Percentiles rank a stretch among this genome's conserved stretches.
Conservation (phyloP, 2,888 invertebrate genomes). For the Coelopa pilipes region DNA sequence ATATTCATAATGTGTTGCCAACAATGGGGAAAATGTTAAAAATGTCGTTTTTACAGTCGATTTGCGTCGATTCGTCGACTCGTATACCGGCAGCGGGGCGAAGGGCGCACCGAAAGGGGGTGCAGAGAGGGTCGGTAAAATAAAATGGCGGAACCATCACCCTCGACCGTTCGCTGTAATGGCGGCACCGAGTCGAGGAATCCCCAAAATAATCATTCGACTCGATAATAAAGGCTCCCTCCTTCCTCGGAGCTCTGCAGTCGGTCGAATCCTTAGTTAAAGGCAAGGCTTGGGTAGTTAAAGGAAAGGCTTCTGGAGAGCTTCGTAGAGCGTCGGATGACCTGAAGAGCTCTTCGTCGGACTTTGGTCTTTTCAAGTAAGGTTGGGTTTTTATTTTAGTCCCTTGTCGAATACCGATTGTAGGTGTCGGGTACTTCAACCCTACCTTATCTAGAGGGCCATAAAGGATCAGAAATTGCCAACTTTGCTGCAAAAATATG, state of each 20-base stretch:
- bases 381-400: too few species aligned
- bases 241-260: not conserved
- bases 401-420: too few species aligned
- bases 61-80: constrained; percentile 2
- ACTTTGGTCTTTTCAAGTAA: too few species aligned
- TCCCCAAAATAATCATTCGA: constrained; percentile 12
- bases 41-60: constrained; percentile 18
- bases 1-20: constrained; percentile 10
- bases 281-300: not conserved
- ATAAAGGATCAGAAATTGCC: too few species aligned
- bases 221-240: not conserved
- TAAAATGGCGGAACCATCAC: not conserved
- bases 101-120: not conserved
- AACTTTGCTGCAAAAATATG: too few species aligned
- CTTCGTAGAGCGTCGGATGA: too few species aligned
- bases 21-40: constrained; percentile 21
- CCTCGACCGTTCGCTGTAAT: not conserved
- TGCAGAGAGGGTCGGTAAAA: not conserved
- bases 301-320: too few species aligned
- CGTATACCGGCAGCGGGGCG: too few species aligned
- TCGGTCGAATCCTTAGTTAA: not conserved
- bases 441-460: not conserved
- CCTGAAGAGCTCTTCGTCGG: too few species aligned
- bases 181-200: not conserved
- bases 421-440: too few species aligned